These are phyloP conservation scores for Synanthedon andrenaeformis DNA, from an alignment of 2,888 invertebrate genomes.

Conservation along the genomic window DNA sequence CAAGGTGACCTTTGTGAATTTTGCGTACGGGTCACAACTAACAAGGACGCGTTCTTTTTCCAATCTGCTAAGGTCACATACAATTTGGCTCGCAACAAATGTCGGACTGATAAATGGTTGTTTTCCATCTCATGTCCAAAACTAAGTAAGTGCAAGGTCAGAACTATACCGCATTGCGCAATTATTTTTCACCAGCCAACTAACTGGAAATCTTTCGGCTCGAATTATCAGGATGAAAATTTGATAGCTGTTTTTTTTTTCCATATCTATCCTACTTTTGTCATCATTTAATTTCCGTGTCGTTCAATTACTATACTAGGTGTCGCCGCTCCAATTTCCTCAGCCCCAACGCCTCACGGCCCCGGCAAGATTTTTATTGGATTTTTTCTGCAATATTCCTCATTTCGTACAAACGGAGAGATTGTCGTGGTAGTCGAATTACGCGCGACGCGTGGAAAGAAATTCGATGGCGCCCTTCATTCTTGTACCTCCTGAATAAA, in stretches of 20 bases:
- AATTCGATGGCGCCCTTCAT: constrained; percentile 22
- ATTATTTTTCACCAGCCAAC: background rate
- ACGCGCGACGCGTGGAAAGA: constrained; percentile 14
- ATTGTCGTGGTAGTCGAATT: constrained; percentile 28
- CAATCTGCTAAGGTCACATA: constrained; percentile 7
- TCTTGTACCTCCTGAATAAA: constrained; percentile 6
- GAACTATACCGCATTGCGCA: constrained; percentile 1
- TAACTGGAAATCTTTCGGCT: too few relatives aligned
- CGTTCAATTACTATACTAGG: constrained; percentile 17
- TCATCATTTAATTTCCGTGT: background rate
- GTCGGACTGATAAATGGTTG: constrained; percentile 11
- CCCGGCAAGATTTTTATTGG: constrained; percentile 33
- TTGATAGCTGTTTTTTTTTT: background rate
- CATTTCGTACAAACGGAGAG: constrained; percentile 35
- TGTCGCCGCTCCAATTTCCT: constrained; percentile 56
- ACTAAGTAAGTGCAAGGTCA: constrained; percentile 25
- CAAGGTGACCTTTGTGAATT: constrained; percentile 16
- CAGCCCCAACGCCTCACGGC: constrained; percentile 15
- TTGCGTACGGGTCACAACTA: constrained; percentile 10
- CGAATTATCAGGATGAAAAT: too few relatives aligned
- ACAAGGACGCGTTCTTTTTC: constrained; percentile 3
- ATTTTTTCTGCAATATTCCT: constrained; percentile 54
- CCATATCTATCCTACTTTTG: background rate
- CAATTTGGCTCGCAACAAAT: constrained; percentile 23
- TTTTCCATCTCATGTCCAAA: constrained; percentile 7